Percentiles rank a stretch among this genome's conserved stretches.
Conservation (phyloP, 2,888 invertebrate species). For the Tenthredo amoena region DNA sequence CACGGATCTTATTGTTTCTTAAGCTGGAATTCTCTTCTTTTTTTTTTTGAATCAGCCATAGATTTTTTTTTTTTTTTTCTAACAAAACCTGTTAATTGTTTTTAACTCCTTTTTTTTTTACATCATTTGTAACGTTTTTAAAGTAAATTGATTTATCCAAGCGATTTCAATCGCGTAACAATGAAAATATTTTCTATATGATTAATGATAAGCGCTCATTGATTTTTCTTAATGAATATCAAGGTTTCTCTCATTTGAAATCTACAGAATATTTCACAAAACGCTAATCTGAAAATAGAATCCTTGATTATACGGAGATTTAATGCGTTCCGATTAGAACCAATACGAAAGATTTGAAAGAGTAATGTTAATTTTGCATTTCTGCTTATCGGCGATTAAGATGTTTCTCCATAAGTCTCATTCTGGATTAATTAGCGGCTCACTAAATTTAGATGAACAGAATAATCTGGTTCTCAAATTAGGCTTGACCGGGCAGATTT, state of each 20-base stretch:
- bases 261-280: not conserved
- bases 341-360: not conserved
- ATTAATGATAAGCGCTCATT: not conserved
- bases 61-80: not conserved
- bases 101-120: slow-evolving; percentile 9
- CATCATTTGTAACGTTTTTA: not conserved
- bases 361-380: not conserved
- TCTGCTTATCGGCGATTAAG: not conserved
- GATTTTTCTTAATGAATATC: not conserved
- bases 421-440: not conserved
- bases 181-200: not conserved
- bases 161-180: not conserved
- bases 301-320: not conserved
- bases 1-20: not conserved
- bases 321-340: not conserved
- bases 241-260: not conserved
- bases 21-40: slow-evolving; percentile 10
- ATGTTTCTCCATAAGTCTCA: not conserved
- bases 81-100: not conserved
- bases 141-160: slow-evolving; percentile 3
- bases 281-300: not conserved
- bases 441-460: not conserved
- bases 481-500: not conserved
- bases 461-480: not conserved
- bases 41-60: not conserved